phyloP scores from a whole-genome alignment of 2,113 vertebrate genomes.

The Rhodinocichla rosea region DNA sequence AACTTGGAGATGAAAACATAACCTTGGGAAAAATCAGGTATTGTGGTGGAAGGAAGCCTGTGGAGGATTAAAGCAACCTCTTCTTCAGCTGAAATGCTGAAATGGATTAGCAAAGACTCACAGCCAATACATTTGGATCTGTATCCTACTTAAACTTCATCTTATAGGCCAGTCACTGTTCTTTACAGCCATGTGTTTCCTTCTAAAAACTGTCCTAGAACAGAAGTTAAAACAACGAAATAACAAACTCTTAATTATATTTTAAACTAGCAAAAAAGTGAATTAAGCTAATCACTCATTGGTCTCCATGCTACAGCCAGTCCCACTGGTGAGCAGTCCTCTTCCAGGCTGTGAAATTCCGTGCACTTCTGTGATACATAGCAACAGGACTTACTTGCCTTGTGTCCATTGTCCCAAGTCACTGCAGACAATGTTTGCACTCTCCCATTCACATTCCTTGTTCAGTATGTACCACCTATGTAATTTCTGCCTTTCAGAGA shows the following conservation, averaged over 20 bases:
- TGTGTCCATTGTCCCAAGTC: background rate
- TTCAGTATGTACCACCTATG: background rate
- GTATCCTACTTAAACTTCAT: background rate
- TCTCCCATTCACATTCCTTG: background rate
- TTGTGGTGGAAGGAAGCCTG: background rate
- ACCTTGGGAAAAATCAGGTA: background rate
- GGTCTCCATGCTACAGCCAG: accelerated
- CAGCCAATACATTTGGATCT: background rate
- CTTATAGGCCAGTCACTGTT: background rate
- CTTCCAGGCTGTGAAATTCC: background rate
- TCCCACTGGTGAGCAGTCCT: background rate
- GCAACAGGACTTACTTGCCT: background rate
- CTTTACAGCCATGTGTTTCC: background rate
- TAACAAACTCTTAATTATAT: background rate
- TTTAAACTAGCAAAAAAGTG: background rate
- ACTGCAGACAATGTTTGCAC: background rate
- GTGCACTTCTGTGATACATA: accelerated
- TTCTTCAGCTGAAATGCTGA: background rate
- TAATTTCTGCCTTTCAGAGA: background rate
- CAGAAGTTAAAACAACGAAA: background rate
- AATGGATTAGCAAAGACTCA: background rate
- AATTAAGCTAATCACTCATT: background rate
- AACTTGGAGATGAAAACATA: background rate
- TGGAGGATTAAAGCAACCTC: background rate
- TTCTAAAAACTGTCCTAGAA: background rate